These are phyloP conservation scores for Paramormyrops kingsleyae DNA, from an alignment of 2,113 vertebrate genomes.

Conservation along the genomic window DNA sequence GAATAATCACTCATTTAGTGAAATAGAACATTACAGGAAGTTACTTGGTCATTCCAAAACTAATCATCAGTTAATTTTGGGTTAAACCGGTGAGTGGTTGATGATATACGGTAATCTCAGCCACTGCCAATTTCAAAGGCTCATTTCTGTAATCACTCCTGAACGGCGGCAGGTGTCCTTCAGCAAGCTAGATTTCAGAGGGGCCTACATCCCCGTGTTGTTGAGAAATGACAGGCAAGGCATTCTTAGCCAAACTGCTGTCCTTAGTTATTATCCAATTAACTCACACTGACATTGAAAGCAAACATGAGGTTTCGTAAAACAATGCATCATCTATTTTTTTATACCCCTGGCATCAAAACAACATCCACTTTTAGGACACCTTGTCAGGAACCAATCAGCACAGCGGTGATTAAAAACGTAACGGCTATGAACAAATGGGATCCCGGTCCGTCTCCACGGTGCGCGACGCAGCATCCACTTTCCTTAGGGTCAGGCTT, in stretches of 20 bases:
- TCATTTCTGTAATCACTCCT: not conserved
- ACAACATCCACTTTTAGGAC: not conserved
- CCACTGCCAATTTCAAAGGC: not conserved
- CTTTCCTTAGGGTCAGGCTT: not conserved
- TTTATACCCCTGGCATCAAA: not conserved
- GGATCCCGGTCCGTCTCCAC: not conserved
- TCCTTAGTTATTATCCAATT: slow-evolving; percentile 16
- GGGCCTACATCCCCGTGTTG: not conserved
- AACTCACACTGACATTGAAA: slow-evolving; percentile 3
- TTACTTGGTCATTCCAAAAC: not conserved
- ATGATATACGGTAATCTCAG: not conserved
- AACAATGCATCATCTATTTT: not conserved
- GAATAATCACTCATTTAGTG: not conserved
- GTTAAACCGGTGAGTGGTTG: not conserved
- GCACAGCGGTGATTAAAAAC: not conserved
- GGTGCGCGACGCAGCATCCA: not conserved
- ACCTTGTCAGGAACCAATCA: not conserved
- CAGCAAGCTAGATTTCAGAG: not conserved
- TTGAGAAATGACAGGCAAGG: not conserved
- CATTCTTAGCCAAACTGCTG: not conserved
- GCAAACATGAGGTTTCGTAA: not conserved
- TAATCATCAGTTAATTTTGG: not conserved
- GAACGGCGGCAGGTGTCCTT: not conserved
- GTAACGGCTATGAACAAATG: not conserved
- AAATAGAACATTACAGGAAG: not conserved